Base-by-base conservation (phyloP, 2,888 invertebrate genomes). In the Petrophora chlorosata region DNA sequence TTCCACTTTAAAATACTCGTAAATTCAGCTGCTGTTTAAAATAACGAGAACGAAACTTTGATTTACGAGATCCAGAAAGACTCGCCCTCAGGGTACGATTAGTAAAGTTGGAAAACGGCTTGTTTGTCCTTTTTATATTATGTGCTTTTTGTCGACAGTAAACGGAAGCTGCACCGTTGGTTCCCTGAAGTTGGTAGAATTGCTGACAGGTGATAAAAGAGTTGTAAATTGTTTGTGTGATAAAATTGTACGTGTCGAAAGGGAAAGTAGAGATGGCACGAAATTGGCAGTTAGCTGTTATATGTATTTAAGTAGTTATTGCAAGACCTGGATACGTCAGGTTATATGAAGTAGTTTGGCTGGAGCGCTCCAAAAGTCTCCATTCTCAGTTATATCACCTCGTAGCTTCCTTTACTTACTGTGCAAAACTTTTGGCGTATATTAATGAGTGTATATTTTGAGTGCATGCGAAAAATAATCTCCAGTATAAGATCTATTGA, bases 71-170 rank as follows among this genome's bases (percentile, higher is more conserved):
- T 8, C 16, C 41, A 13, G 28, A 33, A 61, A 53, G 7, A 35
- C 38, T 39, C 52, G 54, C 54, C 64, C 33, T 47, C 9, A 34
- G 61, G 61, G 67, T 56, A 36, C 66, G 59, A 68, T 73, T 70
- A 70, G 56, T 41, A 53, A 65, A 67, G 59, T 70, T 69, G 60
- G 56, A 53, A 60, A 72, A 59, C 63, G 56, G 55, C 56, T 54
- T 39, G 47, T 34, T 64, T 63, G 64, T 65, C 52, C 43, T 53
- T 64, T 62, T 66, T 67, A n/a, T n/a, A n/a, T n/a, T 61, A 56
- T 47, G 55, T 54, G 44, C 44, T 64, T 65, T 61, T 54, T 53
- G 57, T 56, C 46, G 46, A 43, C 26, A 39, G 43, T 52, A 50
- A 60, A 58, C 47, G 56, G 47, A 34, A 59, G 56, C 51, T 56